These are phyloP conservation scores for Syrphus vitripennis DNA, from an alignment of 2,888 invertebrate species.

Conservation along the genomic window DNA sequence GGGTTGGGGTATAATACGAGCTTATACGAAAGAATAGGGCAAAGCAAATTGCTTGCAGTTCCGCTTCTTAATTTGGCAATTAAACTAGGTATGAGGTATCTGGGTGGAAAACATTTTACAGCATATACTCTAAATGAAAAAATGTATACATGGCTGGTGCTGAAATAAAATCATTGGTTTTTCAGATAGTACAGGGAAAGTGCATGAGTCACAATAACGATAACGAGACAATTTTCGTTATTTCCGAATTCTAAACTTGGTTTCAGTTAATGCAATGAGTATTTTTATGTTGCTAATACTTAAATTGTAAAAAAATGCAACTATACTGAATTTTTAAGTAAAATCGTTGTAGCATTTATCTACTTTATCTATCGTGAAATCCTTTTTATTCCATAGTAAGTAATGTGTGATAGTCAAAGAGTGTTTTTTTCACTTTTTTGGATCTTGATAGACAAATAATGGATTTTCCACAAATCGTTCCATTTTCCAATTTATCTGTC, in stretches of 20 bases:
- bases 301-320: too few relatives aligned
- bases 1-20: neutral
- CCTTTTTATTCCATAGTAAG: too few relatives aligned
- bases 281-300: neutral
- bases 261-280: neutral
- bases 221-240: neutral
- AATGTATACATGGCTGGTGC: neutral
- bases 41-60: neutral
- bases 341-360: too few relatives aligned
- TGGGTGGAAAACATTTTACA: neutral
- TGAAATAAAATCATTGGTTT: neutral
- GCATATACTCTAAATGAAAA: neutral
- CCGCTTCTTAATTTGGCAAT: neutral
- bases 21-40: neutral
- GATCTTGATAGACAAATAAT: too few relatives aligned
- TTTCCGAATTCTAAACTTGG: neutral
- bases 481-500: too few relatives aligned
- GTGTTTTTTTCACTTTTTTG: too few relatives aligned
- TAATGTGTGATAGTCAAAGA: too few relatives aligned
- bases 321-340: too few relatives aligned
- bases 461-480: too few relatives aligned
- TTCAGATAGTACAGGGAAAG: neutral
- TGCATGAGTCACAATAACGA: neutral
- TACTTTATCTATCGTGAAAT: too few relatives aligned
- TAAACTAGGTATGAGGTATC: too few relatives aligned